Conservation (phyloP, 2,888 invertebrate genomes). For the Athalia rosae region DNA sequence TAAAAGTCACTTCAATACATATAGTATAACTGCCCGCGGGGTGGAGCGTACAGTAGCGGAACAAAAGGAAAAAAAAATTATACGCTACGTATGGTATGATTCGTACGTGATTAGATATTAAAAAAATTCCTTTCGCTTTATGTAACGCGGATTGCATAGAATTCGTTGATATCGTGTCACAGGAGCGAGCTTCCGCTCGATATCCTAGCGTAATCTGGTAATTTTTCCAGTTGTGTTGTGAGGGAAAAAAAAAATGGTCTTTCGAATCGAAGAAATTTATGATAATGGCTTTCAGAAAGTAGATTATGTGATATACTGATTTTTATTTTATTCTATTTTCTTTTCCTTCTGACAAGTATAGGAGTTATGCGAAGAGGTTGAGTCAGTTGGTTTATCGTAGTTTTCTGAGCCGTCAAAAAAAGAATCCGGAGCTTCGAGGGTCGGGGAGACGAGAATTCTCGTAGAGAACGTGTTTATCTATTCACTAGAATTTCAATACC, state of each 20-base stretch:
- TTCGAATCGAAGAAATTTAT: background rate
- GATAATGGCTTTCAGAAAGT: background rate
- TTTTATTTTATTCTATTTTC: background rate
- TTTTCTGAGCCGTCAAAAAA: background rate
- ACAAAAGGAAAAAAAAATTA: background rate
- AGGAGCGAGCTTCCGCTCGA: background rate
- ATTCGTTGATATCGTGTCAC: too few relatives aligned
- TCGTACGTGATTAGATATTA: background rate
- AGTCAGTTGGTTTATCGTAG: background rate
- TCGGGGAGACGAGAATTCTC: background rate
- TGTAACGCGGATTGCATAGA: background rate
- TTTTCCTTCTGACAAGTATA: background rate
- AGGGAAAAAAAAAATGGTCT: background rate
- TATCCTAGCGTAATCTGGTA: background rate
- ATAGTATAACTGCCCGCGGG: background rate
- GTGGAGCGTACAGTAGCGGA: background rate
- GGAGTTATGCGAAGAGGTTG: background rate
- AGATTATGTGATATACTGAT: background rate
- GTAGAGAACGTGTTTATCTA: slow-evolving; percentile 18
- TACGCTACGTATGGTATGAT: background rate
- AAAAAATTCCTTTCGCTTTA: background rate
- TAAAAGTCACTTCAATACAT: background rate
- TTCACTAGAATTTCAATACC: slow-evolving; percentile 7
- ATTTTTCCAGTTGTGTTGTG: too few relatives aligned
- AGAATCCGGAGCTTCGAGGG: background rate